A percentile compares a stretch with the other conserved stretches of the same genome.
phyloP scores from a whole-genome alignment of 2,888 invertebrate genomes.

The Carabus problematicus region DNA sequence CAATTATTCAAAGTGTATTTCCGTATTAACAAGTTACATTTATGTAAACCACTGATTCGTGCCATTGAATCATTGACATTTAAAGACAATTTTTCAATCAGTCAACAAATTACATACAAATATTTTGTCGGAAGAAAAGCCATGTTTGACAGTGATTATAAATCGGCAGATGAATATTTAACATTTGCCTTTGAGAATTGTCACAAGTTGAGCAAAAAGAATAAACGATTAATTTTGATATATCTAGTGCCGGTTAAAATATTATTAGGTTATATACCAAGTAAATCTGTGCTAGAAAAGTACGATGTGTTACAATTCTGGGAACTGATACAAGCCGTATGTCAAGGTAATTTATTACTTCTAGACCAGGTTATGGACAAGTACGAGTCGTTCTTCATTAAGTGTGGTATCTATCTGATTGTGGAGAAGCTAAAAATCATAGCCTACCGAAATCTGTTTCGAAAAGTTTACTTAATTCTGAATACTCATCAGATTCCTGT shows the following conservation, averaged over 20 bases:
- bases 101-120: slow-evolving; percentile 95
- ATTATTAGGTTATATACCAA: slow-evolving; percentile 96
- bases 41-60: slow-evolving; percentile 93
- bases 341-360: slow-evolving; percentile 84
- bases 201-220: slow-evolving; percentile 78
- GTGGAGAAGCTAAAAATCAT: slow-evolving; percentile 95
- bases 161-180: slow-evolving; percentile 89
- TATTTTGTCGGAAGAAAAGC: slow-evolving; percentile 97
- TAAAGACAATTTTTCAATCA: slow-evolving; percentile 87
- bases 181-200: slow-evolving; percentile 94
- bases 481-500: slow-evolving; percentile 90
- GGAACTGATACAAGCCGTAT: slow-evolving; percentile 87
- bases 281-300: slow-evolving; percentile 77
- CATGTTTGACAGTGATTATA: slow-evolving; percentile 98
- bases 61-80: slow-evolving; percentile 94
- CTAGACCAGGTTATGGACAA: slow-evolving; percentile 85
- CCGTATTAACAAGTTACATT: slow-evolving; percentile 86
- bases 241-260: slow-evolving; percentile 97
- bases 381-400: slow-evolving; percentile 92
- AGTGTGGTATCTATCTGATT: slow-evolving; percentile 96
- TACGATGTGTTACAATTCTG: slow-evolving; percentile 91
- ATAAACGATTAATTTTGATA: slow-evolving; percentile 91
- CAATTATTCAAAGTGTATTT: slow-evolving; percentile 90
- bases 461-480: slow-evolving; percentile 82
- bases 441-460: slow-evolving; percentile 94